Evolutionary conservation across 2,113 vertebrate species (phyloP).

Genomic region (Chloropsis cyanopogon): DNA sequence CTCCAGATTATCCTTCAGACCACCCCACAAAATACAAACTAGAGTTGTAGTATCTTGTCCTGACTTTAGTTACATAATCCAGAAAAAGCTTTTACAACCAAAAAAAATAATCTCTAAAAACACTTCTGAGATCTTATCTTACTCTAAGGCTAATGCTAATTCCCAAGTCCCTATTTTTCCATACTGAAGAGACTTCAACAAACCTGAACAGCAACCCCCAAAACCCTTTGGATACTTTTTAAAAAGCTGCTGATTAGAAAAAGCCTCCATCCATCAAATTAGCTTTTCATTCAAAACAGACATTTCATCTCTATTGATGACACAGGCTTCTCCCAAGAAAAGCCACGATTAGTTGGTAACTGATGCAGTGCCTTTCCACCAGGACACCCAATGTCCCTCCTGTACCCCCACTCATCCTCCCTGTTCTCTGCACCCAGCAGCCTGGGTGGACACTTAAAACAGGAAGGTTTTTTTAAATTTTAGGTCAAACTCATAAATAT

Average conservation of each 20-base stretch:
- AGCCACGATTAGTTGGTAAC: background rate
- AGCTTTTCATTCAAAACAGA: background rate
- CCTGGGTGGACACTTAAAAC: background rate
- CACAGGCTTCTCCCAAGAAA: background rate
- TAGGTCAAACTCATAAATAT: background rate
- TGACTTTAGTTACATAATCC: background rate
- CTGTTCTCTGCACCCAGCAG: background rate
- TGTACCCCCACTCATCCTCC: background rate
- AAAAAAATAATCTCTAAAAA: background rate
- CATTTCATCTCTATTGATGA: background rate
- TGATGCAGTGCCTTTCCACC: background rate
- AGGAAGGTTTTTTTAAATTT: background rate
- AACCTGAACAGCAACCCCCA: background rate
- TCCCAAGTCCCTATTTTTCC: constrained; percentile 2
- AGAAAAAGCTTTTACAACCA: background rate
- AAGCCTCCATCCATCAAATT: background rate
- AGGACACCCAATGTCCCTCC: background rate
- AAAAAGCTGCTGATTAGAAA: constrained; percentile 21
- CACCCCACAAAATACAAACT: background rate
- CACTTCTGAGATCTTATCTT: background rate
- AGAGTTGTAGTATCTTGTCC: background rate
- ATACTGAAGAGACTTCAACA: constrained; percentile 21
- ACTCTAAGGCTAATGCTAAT: background rate
- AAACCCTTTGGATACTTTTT: constrained; percentile 19
- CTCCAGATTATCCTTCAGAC: background rate